A percentile compares a stretch with the other conserved stretches of the same genome.
Evolutionary conservation across 1,140 invertebrate genomes (phyloP).

Genomic region (Teleogryllus occipitalis): DNA sequence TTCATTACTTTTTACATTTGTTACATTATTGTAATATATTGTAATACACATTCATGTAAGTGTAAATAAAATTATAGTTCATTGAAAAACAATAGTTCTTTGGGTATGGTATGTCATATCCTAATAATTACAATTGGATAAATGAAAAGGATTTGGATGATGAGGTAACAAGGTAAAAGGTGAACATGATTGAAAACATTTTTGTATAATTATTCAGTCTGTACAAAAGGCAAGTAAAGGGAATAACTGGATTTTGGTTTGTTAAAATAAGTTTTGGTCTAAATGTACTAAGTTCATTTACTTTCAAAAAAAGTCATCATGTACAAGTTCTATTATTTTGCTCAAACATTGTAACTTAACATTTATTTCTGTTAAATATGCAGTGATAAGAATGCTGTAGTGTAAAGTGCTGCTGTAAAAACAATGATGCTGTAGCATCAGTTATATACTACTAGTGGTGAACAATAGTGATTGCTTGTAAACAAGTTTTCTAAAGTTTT

Average conservation of each 20-base stretch:
- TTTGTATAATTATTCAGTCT: background rate
- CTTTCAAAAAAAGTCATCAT: background rate
- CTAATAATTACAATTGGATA: background rate
- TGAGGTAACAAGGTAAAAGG: background rate
- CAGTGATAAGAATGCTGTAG: background rate
- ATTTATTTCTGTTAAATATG: background rate
- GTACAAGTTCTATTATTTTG: background rate
- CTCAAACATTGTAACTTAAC: background rate
- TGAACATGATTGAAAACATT: background rate
- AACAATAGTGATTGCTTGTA: background rate
- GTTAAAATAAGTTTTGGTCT: background rate
- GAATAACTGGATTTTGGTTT: background rate
- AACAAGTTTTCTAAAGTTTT: constrained; percentile 2
- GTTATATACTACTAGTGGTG: background rate
- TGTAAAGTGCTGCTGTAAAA: background rate
- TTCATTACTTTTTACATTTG: constrained; percentile 1
- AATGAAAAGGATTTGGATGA: background rate
- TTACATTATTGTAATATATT: constrained; percentile 6
- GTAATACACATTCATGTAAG: background rate
- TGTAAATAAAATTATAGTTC: constrained; percentile 2
- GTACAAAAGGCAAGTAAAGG: background rate
- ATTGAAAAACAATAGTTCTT: background rate
- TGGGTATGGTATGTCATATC: background rate
- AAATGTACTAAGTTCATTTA: background rate
- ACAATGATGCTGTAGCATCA: background rate